Conservation (phyloP, 2,888 invertebrate species). For the Mimachlamys varia region DNA sequence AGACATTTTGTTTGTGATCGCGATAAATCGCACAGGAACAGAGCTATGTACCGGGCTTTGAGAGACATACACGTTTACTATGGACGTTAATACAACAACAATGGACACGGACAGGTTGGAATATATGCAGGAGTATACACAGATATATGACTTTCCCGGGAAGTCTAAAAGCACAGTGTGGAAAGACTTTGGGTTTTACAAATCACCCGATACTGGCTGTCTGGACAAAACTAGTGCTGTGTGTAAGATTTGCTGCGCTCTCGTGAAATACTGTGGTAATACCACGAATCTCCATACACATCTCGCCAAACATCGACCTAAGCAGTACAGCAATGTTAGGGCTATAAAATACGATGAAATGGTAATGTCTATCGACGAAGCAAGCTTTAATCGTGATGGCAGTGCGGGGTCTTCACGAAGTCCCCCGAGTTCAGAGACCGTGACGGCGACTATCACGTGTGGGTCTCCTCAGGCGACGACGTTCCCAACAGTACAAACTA, state of each 20-base stretch:
- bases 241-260: conserved; percentile 57
- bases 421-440: not conserved
- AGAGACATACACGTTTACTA: not conserved
- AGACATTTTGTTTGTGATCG: conserved; percentile 34
- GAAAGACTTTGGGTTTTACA: conserved; percentile 63
- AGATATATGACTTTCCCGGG: conserved; percentile 59
- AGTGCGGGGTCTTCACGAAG: not conserved
- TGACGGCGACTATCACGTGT: not conserved
- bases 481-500: not conserved
- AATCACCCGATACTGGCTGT: conserved; percentile 51
- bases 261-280: conserved; percentile 59
- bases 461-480: not conserved
- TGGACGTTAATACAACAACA: not conserved
- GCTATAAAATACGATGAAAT: not conserved
- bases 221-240: conserved; percentile 59
- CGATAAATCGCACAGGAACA: conserved; percentile 7
- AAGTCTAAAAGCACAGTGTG: conserved; percentile 61
- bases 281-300: conserved; percentile 63
- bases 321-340: not conserved
- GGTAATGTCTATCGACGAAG: not conserved
- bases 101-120: not conserved
- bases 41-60: not conserved
- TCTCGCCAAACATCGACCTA: conserved; percentile 51
- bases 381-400: not conserved
- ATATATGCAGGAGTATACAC: conserved; percentile 30